phyloP scores from a whole-genome alignment of 2,113 vertebrate species.

The Okapia johnstoni region DNA sequence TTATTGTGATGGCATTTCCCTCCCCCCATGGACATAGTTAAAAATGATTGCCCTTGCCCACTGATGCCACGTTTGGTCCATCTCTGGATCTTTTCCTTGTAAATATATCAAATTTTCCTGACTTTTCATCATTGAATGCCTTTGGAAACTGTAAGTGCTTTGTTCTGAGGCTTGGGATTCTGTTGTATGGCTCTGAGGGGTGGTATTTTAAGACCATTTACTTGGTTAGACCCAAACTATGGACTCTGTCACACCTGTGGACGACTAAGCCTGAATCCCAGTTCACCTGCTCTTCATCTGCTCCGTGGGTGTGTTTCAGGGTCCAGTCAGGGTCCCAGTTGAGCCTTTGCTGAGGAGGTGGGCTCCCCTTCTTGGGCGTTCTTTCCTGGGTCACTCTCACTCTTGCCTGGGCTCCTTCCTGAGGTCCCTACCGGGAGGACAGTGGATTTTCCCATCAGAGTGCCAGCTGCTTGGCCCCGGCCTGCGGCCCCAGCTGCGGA shows the following conservation, averaged over 20 bases:
- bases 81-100: background rate
- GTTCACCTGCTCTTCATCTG: fast-evolving
- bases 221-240: background rate
- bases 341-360: fast-evolving
- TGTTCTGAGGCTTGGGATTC: background rate
- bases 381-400: too few species aligned
- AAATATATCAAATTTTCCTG: background rate
- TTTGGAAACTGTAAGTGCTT: background rate
- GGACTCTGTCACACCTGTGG: fast-evolving
- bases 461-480: fast-evolving
- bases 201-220: background rate
- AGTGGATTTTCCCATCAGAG: fast-evolving
- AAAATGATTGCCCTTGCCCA: background rate
- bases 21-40: fast-evolving
- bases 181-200: background rate
- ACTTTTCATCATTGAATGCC: background rate
- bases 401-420: background rate
- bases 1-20: background rate
- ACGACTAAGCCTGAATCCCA: fast-evolving
- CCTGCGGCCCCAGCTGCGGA: background rate
- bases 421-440: fast-evolving
- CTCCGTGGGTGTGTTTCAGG: fast-evolving
- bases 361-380: background rate
- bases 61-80: background rate
- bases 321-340: fast-evolving